phyloP scores from a whole-genome alignment of 2,888 invertebrate genomes.

The Torymus aiolomorphi region DNA sequence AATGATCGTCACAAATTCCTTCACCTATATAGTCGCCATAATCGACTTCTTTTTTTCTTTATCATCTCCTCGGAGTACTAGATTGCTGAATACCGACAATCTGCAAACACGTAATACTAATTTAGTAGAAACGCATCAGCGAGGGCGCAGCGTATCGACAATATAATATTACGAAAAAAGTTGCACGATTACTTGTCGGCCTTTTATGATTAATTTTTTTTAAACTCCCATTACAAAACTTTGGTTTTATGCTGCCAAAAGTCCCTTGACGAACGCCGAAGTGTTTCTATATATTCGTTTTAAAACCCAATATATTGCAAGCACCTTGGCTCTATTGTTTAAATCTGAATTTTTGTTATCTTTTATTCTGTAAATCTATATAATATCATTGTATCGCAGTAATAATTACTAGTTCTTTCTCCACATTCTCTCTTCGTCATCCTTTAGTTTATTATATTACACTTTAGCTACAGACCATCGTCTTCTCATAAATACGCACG shows the following conservation, averaged over 20 bases:
- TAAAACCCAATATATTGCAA: conserved; percentile 50
- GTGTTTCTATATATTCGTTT: conserved; percentile 38
- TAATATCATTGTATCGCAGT: conserved; percentile 59
- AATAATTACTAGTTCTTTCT: conserved; percentile 58
- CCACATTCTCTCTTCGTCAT: conserved; percentile 37
- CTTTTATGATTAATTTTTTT: neutral
- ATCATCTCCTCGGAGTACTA: conserved; percentile 25
- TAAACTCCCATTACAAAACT: conserved; percentile 41
- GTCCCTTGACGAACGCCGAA: conserved; percentile 37
- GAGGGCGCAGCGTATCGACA: conserved; percentile 12
- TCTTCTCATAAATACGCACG: conserved; percentile 12
- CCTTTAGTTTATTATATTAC: conserved; percentile 63
- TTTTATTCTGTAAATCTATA: conserved; percentile 41
- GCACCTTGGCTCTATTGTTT: conserved; percentile 47
- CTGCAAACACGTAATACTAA: conserved; percentile 54
- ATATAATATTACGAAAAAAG: conserved; percentile 20
- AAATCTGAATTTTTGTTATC: conserved; percentile 38
- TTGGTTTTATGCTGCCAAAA: conserved; percentile 52
- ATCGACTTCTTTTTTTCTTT: conserved; percentile 25
- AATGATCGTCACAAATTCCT: conserved; percentile 36
- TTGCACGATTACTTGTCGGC: neutral
- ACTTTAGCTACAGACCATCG: conserved; percentile 63
- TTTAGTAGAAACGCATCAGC: conserved; percentile 51
- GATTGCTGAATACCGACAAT: conserved; percentile 45
- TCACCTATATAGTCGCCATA: conserved; percentile 23